These are phyloP conservation scores for Lasiurus borealis DNA, from an alignment of 2,113 vertebrate species.

Conservation along the genomic window DNA sequence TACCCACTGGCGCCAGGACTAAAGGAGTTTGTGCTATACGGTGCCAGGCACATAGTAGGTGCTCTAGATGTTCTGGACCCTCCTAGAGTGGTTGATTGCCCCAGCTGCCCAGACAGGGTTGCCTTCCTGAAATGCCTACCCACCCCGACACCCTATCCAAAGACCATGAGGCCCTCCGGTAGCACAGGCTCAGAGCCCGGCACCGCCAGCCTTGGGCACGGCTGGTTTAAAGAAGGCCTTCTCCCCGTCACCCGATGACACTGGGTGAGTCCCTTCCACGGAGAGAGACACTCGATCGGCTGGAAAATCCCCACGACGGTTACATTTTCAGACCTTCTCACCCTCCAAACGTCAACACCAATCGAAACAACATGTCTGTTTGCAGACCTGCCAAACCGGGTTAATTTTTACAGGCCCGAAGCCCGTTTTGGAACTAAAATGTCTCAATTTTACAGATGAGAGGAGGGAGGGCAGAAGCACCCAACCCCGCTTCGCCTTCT, in stretches of 20 bases:
- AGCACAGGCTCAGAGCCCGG: no score
- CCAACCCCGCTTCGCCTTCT: background rate
- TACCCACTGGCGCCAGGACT: background rate
- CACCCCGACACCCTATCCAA: background rate
- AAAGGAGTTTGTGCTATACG: rapidly evolving
- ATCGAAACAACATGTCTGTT: slow-evolving; percentile 83
- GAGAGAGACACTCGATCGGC: slow-evolving; percentile 49
- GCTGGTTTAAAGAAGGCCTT: background rate
- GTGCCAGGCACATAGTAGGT: rapidly evolving
- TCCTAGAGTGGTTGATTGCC: no score
- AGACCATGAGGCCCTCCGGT: rapidly evolving
- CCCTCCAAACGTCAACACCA: slow-evolving; percentile 83
- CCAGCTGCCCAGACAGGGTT: background rate
- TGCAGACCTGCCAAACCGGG: slow-evolving; percentile 80
- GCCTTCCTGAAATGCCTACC: background rate
- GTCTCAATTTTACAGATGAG: slow-evolving; percentile 83
- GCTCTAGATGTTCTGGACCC: background rate
- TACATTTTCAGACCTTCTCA: slow-evolving; percentile 79
- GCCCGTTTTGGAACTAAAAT: slow-evolving; percentile 74
- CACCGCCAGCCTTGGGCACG: rapidly evolving
- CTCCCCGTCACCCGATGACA: background rate
- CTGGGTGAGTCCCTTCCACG: background rate
- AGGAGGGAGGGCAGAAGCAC: background rate
- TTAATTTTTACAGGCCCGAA: slow-evolving; percentile 81
- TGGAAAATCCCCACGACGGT: slow-evolving; percentile 71